Evolutionary conservation across 2,797 vertebrate species (phyloP).

Genomic region (Sternotherus odoratus): DNA sequence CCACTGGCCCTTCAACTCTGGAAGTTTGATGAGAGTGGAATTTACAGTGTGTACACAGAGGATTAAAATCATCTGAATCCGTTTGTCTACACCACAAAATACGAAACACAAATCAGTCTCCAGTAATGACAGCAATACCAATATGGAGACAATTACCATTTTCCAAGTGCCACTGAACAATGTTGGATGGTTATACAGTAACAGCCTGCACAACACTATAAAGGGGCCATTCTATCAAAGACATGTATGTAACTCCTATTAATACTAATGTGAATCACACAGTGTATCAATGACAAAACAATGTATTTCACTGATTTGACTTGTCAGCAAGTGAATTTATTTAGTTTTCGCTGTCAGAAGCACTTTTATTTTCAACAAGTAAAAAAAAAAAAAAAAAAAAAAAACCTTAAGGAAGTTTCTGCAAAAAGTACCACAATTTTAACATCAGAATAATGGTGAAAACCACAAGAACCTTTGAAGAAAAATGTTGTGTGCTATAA

Average conservation of each 20-base stretch:
- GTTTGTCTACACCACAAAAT: background rate
- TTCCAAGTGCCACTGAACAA: background rate
- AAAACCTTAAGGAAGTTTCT: background rate
- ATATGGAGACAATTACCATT: background rate
- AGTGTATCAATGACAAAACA: background rate
- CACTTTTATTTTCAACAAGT: background rate
- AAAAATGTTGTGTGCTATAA: background rate
- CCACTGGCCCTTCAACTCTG: background rate
- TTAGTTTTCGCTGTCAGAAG: background rate
- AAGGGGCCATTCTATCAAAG: background rate
- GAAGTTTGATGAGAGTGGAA: slow-evolving; percentile 1
- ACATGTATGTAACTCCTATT: background rate
- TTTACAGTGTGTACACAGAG: slow-evolving; percentile 26
- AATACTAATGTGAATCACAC: background rate
- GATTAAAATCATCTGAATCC: background rate
- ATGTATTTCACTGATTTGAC: background rate
- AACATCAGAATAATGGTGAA: background rate
- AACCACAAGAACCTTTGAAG: background rate
- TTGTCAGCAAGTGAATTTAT: background rate
- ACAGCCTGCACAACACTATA: background rate
- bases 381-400: too few relatives aligned
- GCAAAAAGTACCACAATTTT: background rate
- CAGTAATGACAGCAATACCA: background rate
- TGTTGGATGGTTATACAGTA: background rate
- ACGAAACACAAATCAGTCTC: background rate